A percentile compares a stretch with the other conserved stretches of the same genome.
Evolutionary conservation across 2,888 invertebrate genomes (phyloP).

Genomic region (Seira sanloemensis): DNA sequence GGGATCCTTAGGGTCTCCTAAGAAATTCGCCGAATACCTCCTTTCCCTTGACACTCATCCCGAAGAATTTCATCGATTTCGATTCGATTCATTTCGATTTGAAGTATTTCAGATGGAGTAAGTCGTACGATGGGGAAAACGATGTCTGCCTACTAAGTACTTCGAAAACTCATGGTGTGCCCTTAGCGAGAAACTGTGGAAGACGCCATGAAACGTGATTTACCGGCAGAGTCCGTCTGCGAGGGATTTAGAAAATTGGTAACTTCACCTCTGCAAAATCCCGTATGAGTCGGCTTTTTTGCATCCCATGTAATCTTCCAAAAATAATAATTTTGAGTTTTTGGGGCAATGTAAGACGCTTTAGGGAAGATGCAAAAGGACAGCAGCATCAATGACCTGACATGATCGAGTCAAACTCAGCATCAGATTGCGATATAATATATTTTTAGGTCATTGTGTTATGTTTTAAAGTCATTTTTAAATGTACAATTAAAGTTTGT

Average conservation of each 20-base stretch:
- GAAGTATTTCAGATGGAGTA: slow-evolving; percentile 69
- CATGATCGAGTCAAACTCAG: too few species aligned
- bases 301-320: slow-evolving; percentile 23
- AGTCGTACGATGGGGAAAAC: slow-evolving; percentile 40
- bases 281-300: slow-evolving; percentile 39
- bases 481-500: too few species aligned
- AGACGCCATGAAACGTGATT: slow-evolving; percentile 28
- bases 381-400: too few species aligned
- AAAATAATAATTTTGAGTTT: too few species aligned
- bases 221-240: slow-evolving; percentile 43
- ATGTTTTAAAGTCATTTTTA: too few species aligned
- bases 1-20: slow-evolving; percentile 73
- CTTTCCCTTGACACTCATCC: slow-evolving; percentile 70
- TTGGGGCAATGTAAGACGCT: not conserved
- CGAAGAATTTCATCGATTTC: too few species aligned
- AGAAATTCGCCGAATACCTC: slow-evolving; percentile 74
- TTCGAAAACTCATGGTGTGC: slow-evolving; percentile 69
- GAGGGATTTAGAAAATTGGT: slow-evolving; percentile 66
- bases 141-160: slow-evolving; percentile 55
- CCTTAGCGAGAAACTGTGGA: slow-evolving; percentile 68
- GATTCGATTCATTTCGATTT: too few species aligned
- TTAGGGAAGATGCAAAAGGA: too few species aligned
- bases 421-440: too few species aligned
- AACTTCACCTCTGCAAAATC: slow-evolving; percentile 57
- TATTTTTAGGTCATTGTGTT: too few species aligned